phyloP scores from a whole-genome alignment of 2,113 vertebrate genomes.

The Rhineura floridana region DNA sequence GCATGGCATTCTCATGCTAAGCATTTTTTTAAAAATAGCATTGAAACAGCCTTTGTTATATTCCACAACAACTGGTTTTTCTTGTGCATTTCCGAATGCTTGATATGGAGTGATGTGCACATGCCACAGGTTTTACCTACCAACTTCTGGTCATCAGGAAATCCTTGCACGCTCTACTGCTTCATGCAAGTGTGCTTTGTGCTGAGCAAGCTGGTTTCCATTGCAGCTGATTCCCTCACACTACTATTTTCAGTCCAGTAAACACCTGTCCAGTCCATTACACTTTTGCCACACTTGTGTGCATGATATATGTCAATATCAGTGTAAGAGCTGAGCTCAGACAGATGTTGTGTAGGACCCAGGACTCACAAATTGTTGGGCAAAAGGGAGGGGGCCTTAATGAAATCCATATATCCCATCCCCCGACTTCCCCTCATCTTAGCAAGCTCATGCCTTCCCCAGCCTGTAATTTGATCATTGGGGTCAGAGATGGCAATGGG shows the following conservation, averaged over 20 bases:
- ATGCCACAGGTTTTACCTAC: neutral
- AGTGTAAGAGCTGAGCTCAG: neutral
- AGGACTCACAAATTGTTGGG: neutral
- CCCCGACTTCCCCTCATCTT: neutral
- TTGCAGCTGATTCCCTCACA: neutral
- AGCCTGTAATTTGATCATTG: neutral
- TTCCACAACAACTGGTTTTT: constrained; percentile 6
- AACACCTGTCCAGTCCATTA: neutral
- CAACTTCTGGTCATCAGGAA: neutral
- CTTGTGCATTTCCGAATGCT: constrained; percentile 4
- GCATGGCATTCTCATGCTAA: no score
- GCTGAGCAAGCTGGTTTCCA: neutral
- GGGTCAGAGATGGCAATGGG: neutral
- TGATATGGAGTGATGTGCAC: neutral
- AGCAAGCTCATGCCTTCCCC: neutral
- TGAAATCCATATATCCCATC: neutral
- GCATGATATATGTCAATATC: neutral
- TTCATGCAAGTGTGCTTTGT: neutral
- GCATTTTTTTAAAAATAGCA: neutral
- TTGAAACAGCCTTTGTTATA: neutral
- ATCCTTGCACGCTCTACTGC: neutral
- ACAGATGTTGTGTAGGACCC: neutral
- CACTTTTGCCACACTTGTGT: neutral
- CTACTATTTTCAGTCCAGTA: neutral
- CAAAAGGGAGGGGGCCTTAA: neutral